A percentile compares a stretch with the other conserved stretches of the same genome.
These are phyloP conservation scores for Geotrupes spiniger DNA, from an alignment of 2,888 invertebrate species.

Conservation along the genomic window DNA sequence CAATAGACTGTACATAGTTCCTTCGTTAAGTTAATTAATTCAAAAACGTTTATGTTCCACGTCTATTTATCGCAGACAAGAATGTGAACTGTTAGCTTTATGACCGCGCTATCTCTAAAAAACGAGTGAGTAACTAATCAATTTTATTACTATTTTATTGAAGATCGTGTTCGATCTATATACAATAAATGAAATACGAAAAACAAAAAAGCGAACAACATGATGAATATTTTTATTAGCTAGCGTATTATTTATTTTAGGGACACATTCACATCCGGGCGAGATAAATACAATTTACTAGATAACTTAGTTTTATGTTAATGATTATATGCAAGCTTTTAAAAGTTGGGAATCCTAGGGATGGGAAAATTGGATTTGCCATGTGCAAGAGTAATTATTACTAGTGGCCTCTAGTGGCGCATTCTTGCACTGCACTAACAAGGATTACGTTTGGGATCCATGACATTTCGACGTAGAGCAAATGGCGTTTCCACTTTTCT, in stretches of 20 bases:
- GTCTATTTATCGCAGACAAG: too few relatives aligned
- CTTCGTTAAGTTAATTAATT: too few relatives aligned
- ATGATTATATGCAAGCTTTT: slow-evolving; percentile 48
- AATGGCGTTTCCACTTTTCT: slow-evolving; percentile 18
- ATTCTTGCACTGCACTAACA: slow-evolving; percentile 36
- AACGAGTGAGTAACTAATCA: too few relatives aligned
- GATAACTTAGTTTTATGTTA: slow-evolving; percentile 40
- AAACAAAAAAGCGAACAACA: too few relatives aligned
- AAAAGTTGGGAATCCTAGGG: slow-evolving; percentile 40
- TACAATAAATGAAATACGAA: too few relatives aligned
- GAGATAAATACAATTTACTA: slow-evolving; percentile 25
- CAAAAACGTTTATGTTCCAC: too few relatives aligned
- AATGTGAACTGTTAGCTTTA: too few relatives aligned
- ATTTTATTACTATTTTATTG: too few relatives aligned
- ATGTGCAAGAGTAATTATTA: slow-evolving; percentile 42
- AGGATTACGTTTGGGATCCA: slow-evolving; percentile 29
- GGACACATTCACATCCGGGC: neutral
- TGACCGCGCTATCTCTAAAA: too few relatives aligned
- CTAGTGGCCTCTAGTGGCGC: slow-evolving; percentile 44
- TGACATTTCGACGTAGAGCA: slow-evolving; percentile 22
- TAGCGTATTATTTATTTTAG: too few relatives aligned
- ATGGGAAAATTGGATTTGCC: slow-evolving; percentile 30
- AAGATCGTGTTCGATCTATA: too few relatives aligned
- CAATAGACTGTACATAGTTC: neutral
- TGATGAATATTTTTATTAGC: too few relatives aligned